Evolutionary conservation across 2,113 vertebrate genomes (phyloP), one percentile per base, ranked within the genome.

Genomic region (Calidris pugnax): DNA sequence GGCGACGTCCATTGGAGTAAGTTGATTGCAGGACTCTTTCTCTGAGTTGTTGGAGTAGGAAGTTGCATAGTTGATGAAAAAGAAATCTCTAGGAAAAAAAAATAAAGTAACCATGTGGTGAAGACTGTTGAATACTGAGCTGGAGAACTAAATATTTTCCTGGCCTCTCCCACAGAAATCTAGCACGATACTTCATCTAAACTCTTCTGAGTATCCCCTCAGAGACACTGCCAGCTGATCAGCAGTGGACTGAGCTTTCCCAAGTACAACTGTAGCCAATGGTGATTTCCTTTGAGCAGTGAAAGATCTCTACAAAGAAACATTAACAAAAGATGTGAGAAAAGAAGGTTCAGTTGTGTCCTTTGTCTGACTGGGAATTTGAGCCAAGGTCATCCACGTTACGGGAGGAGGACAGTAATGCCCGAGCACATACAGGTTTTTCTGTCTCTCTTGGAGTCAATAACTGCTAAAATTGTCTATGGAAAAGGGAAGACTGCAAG

Each of bases 71-170:
- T 6, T 76, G 27, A 66, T 63, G 19, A 62, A 48, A 72, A 91
- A 76, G 24, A 86, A 68, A 88, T 53, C 13, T 35, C 41, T 41
- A 37, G n/a, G 8, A 35, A 41, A 47, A 62, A 27, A 74, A 66
- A 24, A 26, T 43, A 14, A 55, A 47, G 17, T 10, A 11, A 4
- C 14, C 50, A 4, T 13, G 4, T 0, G 0, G n/a, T 50, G 28
- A 82, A 71, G 19, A 50, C 22, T 67, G 10, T 39, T 87, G 32
- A 78, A 45, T 45, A 24, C 28, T 74, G 48, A 78, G 35, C 24
- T 55, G 41, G 17, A 62, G 32, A 41, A 47, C 14, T 53, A 73
- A 6, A 12, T 51, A 57, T 64, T 59, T 79, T 78, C 28, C 24
- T 68, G 19, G 22, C 11, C 15, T 90, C 30, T 60, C 14, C 60